Percentiles rank a stretch among this genome's conserved stretches.
Evolutionary conservation across 2,113 vertebrate species (phyloP).

Genomic region (Halcyon malimbica): DNA sequence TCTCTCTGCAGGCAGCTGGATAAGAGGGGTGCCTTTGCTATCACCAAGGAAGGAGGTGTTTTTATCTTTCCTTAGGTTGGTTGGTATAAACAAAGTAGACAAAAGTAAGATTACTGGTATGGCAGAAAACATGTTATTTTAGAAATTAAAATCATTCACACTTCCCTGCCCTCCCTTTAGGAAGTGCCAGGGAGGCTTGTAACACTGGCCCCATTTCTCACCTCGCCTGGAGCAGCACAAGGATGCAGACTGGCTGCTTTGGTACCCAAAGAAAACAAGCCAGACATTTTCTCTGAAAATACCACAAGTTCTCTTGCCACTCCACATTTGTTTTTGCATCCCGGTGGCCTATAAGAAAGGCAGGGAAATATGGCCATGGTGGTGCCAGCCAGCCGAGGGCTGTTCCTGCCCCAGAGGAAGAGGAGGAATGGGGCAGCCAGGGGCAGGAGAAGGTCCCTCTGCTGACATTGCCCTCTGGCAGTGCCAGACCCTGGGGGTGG

Average conservation of each 20-base stretch:
- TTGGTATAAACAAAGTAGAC: not conserved
- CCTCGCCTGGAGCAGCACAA: not conserved
- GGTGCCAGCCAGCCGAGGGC: not conserved
- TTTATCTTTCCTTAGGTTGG: not conserved
- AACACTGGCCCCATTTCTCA: accelerated
- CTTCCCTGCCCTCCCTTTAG: not conserved
- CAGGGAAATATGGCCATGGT: not conserved
- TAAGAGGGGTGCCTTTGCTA: not conserved
- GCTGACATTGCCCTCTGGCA: not conserved
- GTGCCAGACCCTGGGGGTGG: not conserved
- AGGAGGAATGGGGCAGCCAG: not conserved
- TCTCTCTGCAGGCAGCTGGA: not conserved
- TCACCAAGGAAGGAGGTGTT: not conserved
- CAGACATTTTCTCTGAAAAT: not conserved
- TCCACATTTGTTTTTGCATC: not conserved
- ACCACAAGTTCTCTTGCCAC: not conserved
- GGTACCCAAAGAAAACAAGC: not conserved
- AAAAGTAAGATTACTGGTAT: not conserved
- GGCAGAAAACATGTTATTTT: not conserved
- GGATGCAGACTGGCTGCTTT: not conserved
- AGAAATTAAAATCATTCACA: not conserved
- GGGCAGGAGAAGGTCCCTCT: not conserved
- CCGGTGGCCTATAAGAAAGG: not conserved
- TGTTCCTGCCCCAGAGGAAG: not conserved
- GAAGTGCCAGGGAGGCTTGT: not conserved